Evolutionary conservation across 2,113 vertebrate species (phyloP), one percentile per base, ranked within the genome.

Genomic region (Lepus timidus): DNA sequence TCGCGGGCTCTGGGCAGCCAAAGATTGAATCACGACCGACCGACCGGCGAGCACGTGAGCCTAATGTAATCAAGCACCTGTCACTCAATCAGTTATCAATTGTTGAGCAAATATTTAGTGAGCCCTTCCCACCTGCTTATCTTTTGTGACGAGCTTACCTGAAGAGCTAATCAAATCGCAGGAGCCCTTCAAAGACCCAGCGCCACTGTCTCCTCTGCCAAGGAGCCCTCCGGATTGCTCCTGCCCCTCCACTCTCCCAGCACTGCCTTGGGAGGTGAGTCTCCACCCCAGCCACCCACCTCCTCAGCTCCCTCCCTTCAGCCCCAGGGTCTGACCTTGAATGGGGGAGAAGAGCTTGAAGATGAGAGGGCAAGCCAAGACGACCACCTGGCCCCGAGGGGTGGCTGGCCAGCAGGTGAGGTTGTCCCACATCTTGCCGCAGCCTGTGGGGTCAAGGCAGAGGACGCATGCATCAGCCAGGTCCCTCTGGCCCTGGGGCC

Each of bases 321-420:
- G 23, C 20, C 58, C 27, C 2, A 52, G 7, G 55, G 49, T 76
- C 98, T 98, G 97, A 99, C 98, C 98, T 13, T 98, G 98, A 36
- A 97, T 95, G 70, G 98, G 95, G n/a, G 98, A 98, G 98, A 99
- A 98, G 97, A 99, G 97, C 0, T 97, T 98, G 96, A 99, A 99
- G 95, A 99, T 99, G 85, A 91, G 95, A 0, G 99, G 99, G 70
- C 99, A 99, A 0, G 98, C 98, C 89, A 99, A 97, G 4, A 99
- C 98, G 13, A 99, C 99, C 25, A 98, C 97, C 85, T 99, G 99
- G 80, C 99, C 99, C 3, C 98, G 96, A 14, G 92, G 98, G 2
- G 99, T 98, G 29, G 99, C 98, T 0, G 99, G 99, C 99, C 99
- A 99, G 96, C 99, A 99, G 0, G 99, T 99, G 65, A 99, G 98